Evolutionary conservation across 2,797 vertebrate genomes (phyloP), one percentile per base, ranked within the genome.

Genomic region (Pteronotus mesoamericanus): DNA sequence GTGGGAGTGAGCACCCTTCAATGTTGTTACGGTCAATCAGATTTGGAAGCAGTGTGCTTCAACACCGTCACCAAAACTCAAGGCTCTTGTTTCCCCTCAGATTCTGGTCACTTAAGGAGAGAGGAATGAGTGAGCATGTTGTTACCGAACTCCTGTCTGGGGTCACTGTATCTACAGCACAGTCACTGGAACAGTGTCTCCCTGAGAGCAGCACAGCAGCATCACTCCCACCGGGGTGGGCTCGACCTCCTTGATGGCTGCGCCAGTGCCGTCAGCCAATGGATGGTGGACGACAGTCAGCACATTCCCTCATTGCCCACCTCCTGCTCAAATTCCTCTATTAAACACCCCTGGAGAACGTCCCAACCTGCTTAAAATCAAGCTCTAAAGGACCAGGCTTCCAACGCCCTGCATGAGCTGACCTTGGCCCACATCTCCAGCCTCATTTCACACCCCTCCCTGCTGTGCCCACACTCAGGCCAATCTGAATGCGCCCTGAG

Each of bases 21-120:
- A 6, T 9, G 15, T 19, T 34, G 10, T 48, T 9, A 42, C 1
- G 14, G 18, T 69, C 51, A 32, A 1, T 0, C 0, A 0, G 2
- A 79, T 42, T 44, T 64, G 26, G 26, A 55, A n/a, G 12, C 3
- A 44, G 48, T 51, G 84, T 8, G 32, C 19, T 42, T 71, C 10
- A 26, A 11, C 53, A 44, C 46, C 0, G 0, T 29, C 32, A 29
- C 5, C 19, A 21, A 51, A 66, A 61, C 29, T 55, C 37, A 75
- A 7, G 12, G 8, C 22, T 29, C 44, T 7, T 2, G 3, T 42
- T 84, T 44, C 29, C n/a, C 32, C 42, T 68, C 15, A 4, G 7
- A 44, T 51, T 84, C 12, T 1, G 5, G 6, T 75, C 48, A 66
- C 37, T 86, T 51, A 64, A 15, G 2, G 6, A 51, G 16, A 57